Evolutionary conservation across 1,140 invertebrate species (phyloP), one percentile per base, ranked within the genome.

Genomic region (Bilobella aurantiaca): DNA sequence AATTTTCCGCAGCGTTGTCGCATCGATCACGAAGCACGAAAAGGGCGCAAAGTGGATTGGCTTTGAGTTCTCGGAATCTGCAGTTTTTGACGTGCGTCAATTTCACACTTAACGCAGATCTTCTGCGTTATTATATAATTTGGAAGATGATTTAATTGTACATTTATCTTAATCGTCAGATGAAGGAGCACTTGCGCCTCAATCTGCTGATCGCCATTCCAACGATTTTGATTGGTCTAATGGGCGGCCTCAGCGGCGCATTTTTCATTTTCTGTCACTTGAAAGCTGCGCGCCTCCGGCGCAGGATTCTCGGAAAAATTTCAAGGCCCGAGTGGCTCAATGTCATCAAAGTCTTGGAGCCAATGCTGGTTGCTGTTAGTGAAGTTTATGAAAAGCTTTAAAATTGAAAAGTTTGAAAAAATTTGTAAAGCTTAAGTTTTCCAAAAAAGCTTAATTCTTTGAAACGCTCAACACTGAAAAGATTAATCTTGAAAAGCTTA

Each of bases 1-100:
- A 68, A 73, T 80, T 12, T 77, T 80, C 63, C 49, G 63, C n/a
- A 62, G 61, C 53, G 32, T 64, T 37, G 34, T 58, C 14, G 34
- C 56, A 27, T 37, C 28, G n/a, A 28, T 69, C 5, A 62, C n/a
- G 28, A 62, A 47, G 42, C 5, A 42, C 32, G 21, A 61, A 25
- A n/a, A 49, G 21, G 53, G 42, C 1, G 28, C 29, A 2, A 46
- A 58, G 0, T 59, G 58, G 28, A 63, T 46, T 29, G 30, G 65
- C 29, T 58, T 67, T 58, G 47, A 69, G 37, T 67, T 72, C 47
- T 58, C 70, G 1, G 67, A 72, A 34, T 67, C 65, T 23, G 67
- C 70, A 21, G 29, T 72, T 3, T 72, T 72, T 53, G 67, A 69
- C 65, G 70, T 72, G 67, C 63, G 37, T 59, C 14, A 25, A 53